phyloP scores from a whole-genome alignment of 2,888 invertebrate species.

The Eupithecia inturbata region DNA sequence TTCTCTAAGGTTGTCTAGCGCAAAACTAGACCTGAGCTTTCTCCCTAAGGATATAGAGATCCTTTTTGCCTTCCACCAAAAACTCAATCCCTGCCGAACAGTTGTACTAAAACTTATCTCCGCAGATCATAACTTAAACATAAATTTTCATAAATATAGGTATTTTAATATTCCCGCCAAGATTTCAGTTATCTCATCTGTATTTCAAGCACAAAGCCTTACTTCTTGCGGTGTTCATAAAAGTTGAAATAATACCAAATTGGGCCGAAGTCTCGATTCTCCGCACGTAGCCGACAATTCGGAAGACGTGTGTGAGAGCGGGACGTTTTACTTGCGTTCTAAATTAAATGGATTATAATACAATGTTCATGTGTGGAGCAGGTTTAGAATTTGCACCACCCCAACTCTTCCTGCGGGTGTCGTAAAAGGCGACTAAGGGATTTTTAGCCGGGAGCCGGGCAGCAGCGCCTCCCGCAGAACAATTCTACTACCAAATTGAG shows the following conservation, averaged over 20 bases:
- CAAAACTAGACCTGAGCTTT: background rate
- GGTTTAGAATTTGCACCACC: too few species aligned
- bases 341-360: background rate
- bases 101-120: background rate
- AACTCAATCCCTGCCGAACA: background rate
- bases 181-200: constrained; percentile 10
- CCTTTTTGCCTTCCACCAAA: background rate
- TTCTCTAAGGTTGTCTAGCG: background rate
- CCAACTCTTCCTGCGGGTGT: too few species aligned
- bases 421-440: too few species aligned
- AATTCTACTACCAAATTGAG: too few species aligned
- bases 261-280: background rate
- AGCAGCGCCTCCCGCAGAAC: too few species aligned
- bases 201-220: constrained; percentile 11
- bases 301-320: background rate
- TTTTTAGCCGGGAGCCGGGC: too few species aligned
- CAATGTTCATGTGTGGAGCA: background rate
- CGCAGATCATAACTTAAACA: constrained; percentile 1
- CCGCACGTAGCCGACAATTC: constrained; percentile 19
- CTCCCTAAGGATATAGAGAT: background rate
- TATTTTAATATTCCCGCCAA: background rate
- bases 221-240: constrained; percentile 11
- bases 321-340: background rate
- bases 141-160: background rate
- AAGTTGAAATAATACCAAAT: constrained; percentile 25